Evolutionary conservation across 2,888 invertebrate species (phyloP).

Genomic region (Callosobruchus maculatus): DNA sequence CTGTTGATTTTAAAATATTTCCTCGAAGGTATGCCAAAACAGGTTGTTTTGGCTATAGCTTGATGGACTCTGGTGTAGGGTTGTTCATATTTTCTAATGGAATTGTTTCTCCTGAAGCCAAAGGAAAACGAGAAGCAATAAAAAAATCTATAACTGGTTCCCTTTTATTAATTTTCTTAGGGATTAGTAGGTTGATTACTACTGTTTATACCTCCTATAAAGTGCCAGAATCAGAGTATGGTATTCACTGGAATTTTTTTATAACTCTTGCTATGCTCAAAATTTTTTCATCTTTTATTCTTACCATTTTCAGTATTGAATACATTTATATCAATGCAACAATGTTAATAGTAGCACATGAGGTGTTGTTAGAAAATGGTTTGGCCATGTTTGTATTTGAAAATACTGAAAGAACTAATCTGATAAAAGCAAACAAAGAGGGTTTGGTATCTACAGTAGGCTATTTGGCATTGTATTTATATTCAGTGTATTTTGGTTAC

Average conservation of each 20-base stretch:
- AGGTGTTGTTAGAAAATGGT: slow-evolving; percentile 59
- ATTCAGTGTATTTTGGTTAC: slow-evolving; percentile 64
- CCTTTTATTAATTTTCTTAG: slow-evolving; percentile 57
- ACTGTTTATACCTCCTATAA: slow-evolving; percentile 72
- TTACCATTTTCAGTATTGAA: slow-evolving; percentile 53
- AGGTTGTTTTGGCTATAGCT: slow-evolving; percentile 75
- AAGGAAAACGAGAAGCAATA: slow-evolving; percentile 36
- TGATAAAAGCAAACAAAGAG: slow-evolving; percentile 85
- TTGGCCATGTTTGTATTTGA: slow-evolving; percentile 70
- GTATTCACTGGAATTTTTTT: slow-evolving; percentile 98
- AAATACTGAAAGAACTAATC: slow-evolving; percentile 53
- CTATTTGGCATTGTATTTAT: slow-evolving; percentile 78
- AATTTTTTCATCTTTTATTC: slow-evolving; percentile 62
- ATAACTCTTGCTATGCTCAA: slow-evolving; percentile 85
- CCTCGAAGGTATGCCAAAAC: slow-evolving; percentile 87
- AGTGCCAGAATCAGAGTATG: slow-evolving; percentile 89
- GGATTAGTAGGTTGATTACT: slow-evolving; percentile 60
- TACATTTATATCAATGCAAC: slow-evolving; percentile 57
- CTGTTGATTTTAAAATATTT: slow-evolving; percentile 88
- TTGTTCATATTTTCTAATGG: slow-evolving; percentile 81
- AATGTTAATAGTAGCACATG: slow-evolving; percentile 60
- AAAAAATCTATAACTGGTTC: slow-evolving; percentile 44
- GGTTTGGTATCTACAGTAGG: slow-evolving; percentile 84
- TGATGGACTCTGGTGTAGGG: slow-evolving; percentile 97
- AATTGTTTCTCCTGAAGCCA: slow-evolving; percentile 61